Evolutionary conservation across 2,797 vertebrate genomes (phyloP).

Genomic region (Neoniphon sammara): DNA sequence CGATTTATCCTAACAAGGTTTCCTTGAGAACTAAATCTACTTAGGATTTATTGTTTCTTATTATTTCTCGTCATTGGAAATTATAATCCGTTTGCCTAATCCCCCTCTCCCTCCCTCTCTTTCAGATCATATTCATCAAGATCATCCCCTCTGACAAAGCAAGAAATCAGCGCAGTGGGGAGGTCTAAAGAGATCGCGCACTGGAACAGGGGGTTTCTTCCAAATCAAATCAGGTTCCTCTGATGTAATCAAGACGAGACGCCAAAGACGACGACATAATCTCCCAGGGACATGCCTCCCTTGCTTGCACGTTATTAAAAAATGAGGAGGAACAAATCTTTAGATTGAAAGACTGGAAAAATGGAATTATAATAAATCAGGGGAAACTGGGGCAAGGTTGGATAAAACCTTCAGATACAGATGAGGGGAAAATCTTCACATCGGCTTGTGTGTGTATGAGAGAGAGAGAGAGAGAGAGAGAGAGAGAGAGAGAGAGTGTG

Average conservation of each 20-base stretch:
- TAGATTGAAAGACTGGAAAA: conserved; percentile 83
- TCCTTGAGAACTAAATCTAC: conserved; percentile 86
- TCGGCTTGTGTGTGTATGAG: conserved; percentile 43
- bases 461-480: not conserved
- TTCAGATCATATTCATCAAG: conserved; percentile 83
- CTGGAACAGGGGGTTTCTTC: conserved; percentile 75
- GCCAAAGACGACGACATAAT: conserved; percentile 78
- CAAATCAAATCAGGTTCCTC: conserved; percentile 79
- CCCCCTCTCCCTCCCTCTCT: conserved; percentile 71
- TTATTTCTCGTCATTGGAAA: conserved; percentile 82
- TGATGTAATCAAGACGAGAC: conserved; percentile 84
- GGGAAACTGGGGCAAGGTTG: conserved; percentile 82
- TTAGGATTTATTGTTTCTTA: conserved; percentile 86
- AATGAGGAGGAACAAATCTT: conserved; percentile 82
- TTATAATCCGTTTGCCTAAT: conserved; percentile 83
- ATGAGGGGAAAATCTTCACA: conserved; percentile 81
- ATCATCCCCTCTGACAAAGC: conserved; percentile 78
- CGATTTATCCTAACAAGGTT: conserved; percentile 83
- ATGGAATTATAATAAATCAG: conserved; percentile 83
- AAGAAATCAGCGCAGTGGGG: conserved; percentile 74
- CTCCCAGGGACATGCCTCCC: conserved; percentile 75
- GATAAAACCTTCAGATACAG: conserved; percentile 80
- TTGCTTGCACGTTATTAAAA: conserved; percentile 81
- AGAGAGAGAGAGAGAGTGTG: too few relatives aligned
- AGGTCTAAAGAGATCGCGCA: conserved; percentile 71